Evolutionary conservation across 2,888 invertebrate genomes (phyloP), one percentile per base, ranked within the genome.

Genomic region (Elmis aenea): DNA sequence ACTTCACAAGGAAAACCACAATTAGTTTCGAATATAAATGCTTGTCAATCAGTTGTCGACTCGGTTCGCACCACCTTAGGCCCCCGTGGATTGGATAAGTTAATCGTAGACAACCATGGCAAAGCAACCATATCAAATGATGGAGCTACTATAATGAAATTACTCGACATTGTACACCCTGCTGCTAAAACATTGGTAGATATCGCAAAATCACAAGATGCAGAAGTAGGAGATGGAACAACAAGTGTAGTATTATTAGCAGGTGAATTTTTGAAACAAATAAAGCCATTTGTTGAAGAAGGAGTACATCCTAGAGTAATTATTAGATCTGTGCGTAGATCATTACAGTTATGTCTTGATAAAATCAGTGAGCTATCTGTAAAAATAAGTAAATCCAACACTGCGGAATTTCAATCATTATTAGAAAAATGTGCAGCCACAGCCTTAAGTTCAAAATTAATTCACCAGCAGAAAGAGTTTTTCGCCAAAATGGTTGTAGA

Each of bases 151-250:
- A 97, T 99, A 45, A 82, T 99, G 79, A 97, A 96, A 70, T 76
- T 95, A n/a, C 64, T 99, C 54, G 96, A 99, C 59, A 87, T 99
- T 57, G 83, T 99, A 12, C 99, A 99, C 69, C 99, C 99, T 0
- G 99, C 99, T 12, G 99, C 96, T 0, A 94, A 90, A 68, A 95
- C 93, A 0, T 70, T 99, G 48, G 97, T 99, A 2, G 99, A 99
- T 61, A 99, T 99, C 52, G 99, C 99, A 12, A 95, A 94, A 66
- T 97, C 97, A 22, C 99, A 99, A 67, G 96, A 96, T 76, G 92
- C 92, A 13, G 96, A 96, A 82, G 95, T 99, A 33, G 99, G 99
- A 3, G 99, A 99, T 71, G 99, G 99, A 4, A 99, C 99, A 5
- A 99, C 99, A 0, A 93, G 90, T 33, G 99, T 99, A 14, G 96